These are phyloP conservation scores for Tupaia tana DNA, from an alignment of 2,113 vertebrate genomes.

Conservation along the genomic window DNA sequence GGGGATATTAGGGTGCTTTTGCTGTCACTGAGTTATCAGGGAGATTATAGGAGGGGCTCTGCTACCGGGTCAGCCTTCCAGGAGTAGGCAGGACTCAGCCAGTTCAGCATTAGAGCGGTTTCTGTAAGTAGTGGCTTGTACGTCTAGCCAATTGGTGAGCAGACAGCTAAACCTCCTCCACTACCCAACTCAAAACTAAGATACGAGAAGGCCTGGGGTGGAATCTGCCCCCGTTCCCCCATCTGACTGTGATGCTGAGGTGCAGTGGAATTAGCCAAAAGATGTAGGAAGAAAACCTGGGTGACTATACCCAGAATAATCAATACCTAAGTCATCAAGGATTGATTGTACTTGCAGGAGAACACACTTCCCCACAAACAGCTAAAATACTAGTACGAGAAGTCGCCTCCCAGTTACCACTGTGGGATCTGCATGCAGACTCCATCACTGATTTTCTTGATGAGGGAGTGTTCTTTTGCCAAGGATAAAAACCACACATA, in stretches of 20 bases:
- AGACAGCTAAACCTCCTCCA: neutral
- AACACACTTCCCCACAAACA: neutral
- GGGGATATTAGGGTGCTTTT: slow-evolving; percentile 23
- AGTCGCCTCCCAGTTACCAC: neutral
- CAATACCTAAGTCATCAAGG: neutral
- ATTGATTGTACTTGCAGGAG: slow-evolving; percentile 29
- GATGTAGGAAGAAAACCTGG: neutral
- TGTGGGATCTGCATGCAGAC: neutral
- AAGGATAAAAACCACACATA: neutral
- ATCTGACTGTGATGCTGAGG: neutral
- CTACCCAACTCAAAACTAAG: slow-evolving; percentile 26
- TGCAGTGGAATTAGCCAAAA: neutral
- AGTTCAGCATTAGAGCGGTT: neutral
- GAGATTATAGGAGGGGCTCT: neutral
- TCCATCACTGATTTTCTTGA: neutral
- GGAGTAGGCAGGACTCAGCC: neutral
- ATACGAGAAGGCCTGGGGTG: neutral
- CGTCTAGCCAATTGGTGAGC: neutral
- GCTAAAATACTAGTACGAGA: neutral
- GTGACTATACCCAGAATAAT: neutral
- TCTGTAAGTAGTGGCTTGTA: neutral
- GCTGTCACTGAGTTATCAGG: slow-evolving; percentile 8
- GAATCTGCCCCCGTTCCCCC: neutral
- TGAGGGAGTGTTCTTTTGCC: neutral
- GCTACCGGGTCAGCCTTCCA: neutral